These are phyloP conservation scores for Corydoras maculifer DNA, from an alignment of 2,113 vertebrate genomes.

Conservation along the genomic window DNA sequence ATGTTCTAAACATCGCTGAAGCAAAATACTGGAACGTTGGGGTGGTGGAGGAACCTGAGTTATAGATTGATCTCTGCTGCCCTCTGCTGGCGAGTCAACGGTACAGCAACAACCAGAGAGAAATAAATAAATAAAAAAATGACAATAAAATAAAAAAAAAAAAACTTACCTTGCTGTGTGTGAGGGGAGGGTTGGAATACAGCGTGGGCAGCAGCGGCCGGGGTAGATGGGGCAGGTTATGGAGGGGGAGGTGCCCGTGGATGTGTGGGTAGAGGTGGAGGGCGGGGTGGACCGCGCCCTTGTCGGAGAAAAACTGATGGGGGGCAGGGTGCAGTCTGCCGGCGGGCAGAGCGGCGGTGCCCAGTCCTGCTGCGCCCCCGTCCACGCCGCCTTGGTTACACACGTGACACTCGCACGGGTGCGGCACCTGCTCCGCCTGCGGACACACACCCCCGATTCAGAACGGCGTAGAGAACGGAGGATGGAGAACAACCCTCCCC, in stretches of 20 bases:
- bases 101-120: neutral
- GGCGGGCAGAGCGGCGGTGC: slow-evolving; percentile 68
- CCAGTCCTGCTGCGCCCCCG: slow-evolving; percentile 63
- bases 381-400: slow-evolving; percentile 87
- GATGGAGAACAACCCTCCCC: no score
- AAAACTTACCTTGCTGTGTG: slow-evolving; percentile 86
- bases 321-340: slow-evolving; percentile 73
- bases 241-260: slow-evolving; percentile 90
- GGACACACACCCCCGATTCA: neutral
- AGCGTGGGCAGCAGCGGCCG: slow-evolving; percentile 86
- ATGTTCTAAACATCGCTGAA: no score
- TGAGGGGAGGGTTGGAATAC: slow-evolving; percentile 87
- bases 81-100: neutral
- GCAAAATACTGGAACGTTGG: no score
- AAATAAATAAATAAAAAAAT: no score
- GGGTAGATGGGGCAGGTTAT: slow-evolving; percentile 83
- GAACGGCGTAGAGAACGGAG: no score
- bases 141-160: no score
- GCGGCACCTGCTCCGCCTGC: slow-evolving; percentile 76
- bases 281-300: slow-evolving; percentile 84
- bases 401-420: slow-evolving; percentile 90
- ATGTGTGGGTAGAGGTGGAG: slow-evolving; percentile 97
- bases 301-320: slow-evolving; percentile 91
- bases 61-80: no score
- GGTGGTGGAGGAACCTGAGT: no score